Evolutionary conservation across 2,888 invertebrate genomes (phyloP), one percentile per base, ranked within the genome.

Genomic region (Camponotus fellah): DNA sequence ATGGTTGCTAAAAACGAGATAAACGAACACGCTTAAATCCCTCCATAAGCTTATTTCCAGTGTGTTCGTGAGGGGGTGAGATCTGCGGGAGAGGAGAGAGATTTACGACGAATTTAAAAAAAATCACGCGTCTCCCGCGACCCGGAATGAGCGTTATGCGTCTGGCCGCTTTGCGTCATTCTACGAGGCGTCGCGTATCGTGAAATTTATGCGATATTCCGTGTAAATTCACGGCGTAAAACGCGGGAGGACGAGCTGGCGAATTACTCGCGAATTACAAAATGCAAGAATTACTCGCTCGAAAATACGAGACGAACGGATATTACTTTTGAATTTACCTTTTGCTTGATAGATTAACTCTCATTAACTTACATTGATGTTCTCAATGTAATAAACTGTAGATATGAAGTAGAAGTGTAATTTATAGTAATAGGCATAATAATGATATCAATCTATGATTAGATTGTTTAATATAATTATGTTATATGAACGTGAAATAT

Each of bases 21-120:
- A 80, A 80, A 79, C 43, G 34, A 37, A 62, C 46, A 26, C n/a
- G 71, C 60, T 80, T 71, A 80, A 80, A 71, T 37, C 71, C 37
- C 2, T 21, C 12, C 53, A 46, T 46, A 60, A 71, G 71, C 79
- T 71, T 46, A 26, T 80, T 71, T 71, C 71, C 79, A 60, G 32
- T 32, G 43, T 53, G 68, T 74, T 21, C 21, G n/a, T n/a, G 34
- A 9, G n/a, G 43, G 53, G 34, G 68, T 68, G 32, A 58, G 26
- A 26, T 2, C 26, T 26, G 26, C 26, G 26, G 26, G 26, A 26
- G 8, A 40, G 12, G 60, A 10, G 4, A 12, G 46, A 26, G 17
- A 79, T 79, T 79, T 71, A 79, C 69, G 43, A 34, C 17, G 12
- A 79, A 60, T 71, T 79, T 46, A n/a, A 21, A 64, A 49, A 53